Evolutionary conservation across 2,113 vertebrate species (phyloP).

Genomic region (Phylloscopus trochiloides): DNA sequence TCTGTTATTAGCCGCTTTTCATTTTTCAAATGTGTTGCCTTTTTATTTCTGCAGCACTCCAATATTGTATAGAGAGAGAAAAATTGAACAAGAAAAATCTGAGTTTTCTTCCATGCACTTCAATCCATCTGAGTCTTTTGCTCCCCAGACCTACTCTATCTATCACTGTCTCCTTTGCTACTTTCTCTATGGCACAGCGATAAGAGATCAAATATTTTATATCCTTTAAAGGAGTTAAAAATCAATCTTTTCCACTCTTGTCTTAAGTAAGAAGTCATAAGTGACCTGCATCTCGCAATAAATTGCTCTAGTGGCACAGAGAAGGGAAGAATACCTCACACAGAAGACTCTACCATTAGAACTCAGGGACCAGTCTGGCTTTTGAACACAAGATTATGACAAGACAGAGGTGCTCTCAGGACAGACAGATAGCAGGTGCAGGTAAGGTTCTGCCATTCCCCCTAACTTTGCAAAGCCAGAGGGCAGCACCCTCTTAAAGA

Average conservation of each 20-base stretch:
- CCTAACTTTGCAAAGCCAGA: background rate
- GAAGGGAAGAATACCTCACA: background rate
- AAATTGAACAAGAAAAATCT: background rate
- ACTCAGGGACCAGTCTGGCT: background rate
- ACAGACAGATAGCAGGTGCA: background rate
- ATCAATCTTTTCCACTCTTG: background rate
- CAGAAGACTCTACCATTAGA: background rate
- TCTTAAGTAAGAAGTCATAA: background rate
- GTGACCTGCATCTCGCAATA: background rate
- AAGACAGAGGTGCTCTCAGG: background rate
- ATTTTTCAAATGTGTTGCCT: background rate
- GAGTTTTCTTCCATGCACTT: background rate
- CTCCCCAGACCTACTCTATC: background rate
- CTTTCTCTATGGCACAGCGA: rapidly evolving
- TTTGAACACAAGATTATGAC: background rate
- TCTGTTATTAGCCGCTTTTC: background rate
- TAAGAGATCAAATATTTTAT: background rate
- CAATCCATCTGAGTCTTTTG: background rate
- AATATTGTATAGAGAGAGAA: background rate
- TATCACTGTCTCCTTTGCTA: background rate
- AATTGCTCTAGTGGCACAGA: background rate
- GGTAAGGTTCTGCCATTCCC: background rate
- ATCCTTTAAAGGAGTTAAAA: background rate
- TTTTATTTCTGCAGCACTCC: background rate
- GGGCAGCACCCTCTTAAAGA: background rate